A percentile compares a stretch with the other conserved stretches of the same genome.
phyloP scores from a whole-genome alignment of 2,797 vertebrate species.

The Sebastes iracundus region DNA sequence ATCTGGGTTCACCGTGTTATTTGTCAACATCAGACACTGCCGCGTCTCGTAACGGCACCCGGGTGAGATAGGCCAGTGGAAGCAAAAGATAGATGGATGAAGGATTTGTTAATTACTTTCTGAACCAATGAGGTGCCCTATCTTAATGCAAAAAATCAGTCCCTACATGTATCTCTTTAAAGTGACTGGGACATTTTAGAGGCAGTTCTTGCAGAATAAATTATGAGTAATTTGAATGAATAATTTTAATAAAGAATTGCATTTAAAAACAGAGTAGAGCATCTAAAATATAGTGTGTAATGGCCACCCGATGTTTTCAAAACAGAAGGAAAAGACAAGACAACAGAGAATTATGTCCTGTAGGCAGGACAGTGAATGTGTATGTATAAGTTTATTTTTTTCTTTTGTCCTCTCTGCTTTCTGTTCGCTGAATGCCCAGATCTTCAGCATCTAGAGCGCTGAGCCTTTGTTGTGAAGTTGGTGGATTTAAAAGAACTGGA shows the following conservation, averaged over 20 bases:
- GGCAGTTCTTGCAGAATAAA: conserved; percentile 15
- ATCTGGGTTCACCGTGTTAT: conserved; percentile 8
- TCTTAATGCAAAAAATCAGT: conserved; percentile 16
- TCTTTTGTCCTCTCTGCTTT: neutral
- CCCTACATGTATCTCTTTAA: conserved; percentile 1
- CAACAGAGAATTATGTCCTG: neutral
- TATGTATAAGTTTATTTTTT: neutral
- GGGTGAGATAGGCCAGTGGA: neutral
- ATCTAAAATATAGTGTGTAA: neutral
- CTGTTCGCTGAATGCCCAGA: neutral
- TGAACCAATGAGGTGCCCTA: conserved; percentile 1
- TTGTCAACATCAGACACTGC: conserved; percentile 32
- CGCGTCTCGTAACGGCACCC: neutral
- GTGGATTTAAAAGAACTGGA: conserved; percentile 21
- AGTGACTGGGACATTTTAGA: conserved; percentile 2
- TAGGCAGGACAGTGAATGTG: neutral
- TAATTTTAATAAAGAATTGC: conserved; percentile 16
- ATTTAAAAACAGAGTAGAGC: neutral
- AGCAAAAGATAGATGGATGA: conserved; percentile 8
- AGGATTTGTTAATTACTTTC: conserved; percentile 20
- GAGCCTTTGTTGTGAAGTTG: neutral
- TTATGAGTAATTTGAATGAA: conserved; percentile 15
- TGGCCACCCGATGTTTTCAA: neutral
- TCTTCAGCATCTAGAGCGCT: neutral
- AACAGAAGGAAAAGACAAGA: neutral